Evolutionary conservation across 2,888 invertebrate species (phyloP).

Genomic region (Belgica antarctica): DNA sequence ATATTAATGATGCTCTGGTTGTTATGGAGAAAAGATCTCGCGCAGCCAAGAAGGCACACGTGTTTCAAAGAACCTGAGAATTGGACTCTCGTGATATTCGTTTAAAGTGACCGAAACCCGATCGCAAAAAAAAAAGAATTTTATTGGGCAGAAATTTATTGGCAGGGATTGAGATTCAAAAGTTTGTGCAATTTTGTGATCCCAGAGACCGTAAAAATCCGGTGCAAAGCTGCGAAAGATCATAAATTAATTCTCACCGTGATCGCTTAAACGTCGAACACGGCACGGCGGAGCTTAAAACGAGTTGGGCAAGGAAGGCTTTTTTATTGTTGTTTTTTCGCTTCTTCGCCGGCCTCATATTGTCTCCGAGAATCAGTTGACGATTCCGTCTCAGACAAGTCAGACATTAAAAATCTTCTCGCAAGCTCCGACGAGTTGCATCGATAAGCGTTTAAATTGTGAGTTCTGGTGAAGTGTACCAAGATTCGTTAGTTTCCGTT

Average conservation of each 20-base stretch:
- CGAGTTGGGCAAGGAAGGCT: constrained; percentile 35
- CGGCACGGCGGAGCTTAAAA: constrained; percentile 8
- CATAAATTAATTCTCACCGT: constrained; percentile 24
- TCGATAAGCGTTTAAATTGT: too few species aligned
- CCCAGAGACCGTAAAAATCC: not conserved
- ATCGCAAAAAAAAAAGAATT: not conserved
- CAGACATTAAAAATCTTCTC: not conserved
- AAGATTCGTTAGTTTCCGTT: too few species aligned
- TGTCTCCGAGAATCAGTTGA: constrained; percentile 30
- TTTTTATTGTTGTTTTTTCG: constrained; percentile 5
- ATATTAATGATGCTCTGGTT: not conserved
- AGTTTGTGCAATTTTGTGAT: not conserved
- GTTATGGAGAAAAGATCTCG: not conserved
- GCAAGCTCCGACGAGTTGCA: too few species aligned
- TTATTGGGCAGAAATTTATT: not conserved
- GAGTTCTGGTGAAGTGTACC: not conserved
- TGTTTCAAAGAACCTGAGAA: not conserved
- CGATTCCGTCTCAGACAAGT: constrained; percentile 23
- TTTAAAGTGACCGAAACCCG: not conserved
- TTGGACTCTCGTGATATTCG: constrained; percentile 14
- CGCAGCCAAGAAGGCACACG: not conserved
- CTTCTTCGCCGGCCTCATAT: constrained; percentile 33
- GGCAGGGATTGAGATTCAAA: not conserved
- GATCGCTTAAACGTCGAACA: constrained; percentile 15
- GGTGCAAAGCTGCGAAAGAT: not conserved